phyloP scores from a whole-genome alignment of 2,113 vertebrate genomes.

The Centropus unirufus region DNA sequence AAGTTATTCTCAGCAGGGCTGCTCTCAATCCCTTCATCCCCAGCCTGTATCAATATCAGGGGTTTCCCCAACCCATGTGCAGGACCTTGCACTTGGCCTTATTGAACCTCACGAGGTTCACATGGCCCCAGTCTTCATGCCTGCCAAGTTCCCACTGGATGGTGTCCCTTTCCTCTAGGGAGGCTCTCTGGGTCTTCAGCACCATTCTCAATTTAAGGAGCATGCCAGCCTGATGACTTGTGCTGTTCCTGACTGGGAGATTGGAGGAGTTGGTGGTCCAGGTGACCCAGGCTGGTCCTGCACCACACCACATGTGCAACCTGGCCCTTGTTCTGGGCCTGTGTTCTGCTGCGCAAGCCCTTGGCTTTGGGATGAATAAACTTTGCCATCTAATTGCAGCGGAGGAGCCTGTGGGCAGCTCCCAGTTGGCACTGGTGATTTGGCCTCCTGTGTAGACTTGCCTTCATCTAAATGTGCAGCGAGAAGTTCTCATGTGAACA shows the following conservation, averaged over 20 bases:
- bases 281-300: background rate
- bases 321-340: background rate
- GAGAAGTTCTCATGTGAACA: background rate
- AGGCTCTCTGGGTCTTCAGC: background rate
- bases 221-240: background rate
- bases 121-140: background rate
- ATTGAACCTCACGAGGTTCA: background rate
- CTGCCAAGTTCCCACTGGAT: background rate
- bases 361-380: too few relatives aligned
- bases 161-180: background rate
- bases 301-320: background rate
- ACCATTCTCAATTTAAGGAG: background rate
- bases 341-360: accelerated
- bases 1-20: background rate
- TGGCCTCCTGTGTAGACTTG: accelerated
- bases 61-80: background rate
- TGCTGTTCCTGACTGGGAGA: background rate
- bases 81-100: background rate
- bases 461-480: background rate
- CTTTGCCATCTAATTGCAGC: accelerated
- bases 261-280: background rate
- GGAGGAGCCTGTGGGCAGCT: background rate
- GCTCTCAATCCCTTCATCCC: background rate
- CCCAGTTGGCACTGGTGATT: background rate
- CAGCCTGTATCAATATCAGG: background rate